A percentile compares a stretch with the other conserved stretches of the same genome.
These are phyloP conservation scores for Perdita meconis DNA, from an alignment of 2,888 invertebrate genomes.

Conservation along the genomic window DNA sequence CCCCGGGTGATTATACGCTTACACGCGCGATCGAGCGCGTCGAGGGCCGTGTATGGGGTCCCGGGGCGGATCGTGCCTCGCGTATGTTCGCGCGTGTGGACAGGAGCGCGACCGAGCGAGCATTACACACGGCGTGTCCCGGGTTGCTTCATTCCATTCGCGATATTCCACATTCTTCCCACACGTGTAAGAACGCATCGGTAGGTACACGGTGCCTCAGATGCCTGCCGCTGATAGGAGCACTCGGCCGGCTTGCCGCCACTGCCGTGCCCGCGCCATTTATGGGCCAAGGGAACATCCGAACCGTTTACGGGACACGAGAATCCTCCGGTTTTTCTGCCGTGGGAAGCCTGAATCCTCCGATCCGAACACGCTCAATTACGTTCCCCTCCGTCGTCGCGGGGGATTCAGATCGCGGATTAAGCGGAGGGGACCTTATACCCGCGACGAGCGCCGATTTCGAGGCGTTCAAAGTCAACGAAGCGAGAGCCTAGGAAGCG, in stretches of 20 bases:
- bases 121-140: conserved; percentile 69
- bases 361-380: conserved; percentile 11
- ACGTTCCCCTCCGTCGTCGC: no score
- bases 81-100: conserved; percentile 16
- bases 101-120: conserved; percentile 44
- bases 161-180: conserved; percentile 83
- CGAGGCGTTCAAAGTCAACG: not conserved
- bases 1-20: conserved; percentile 63
- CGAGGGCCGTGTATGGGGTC: conserved; percentile 51
- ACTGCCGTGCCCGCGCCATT: conserved; percentile 76
- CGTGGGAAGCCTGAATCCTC: conserved; percentile 55
- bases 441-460: no score
- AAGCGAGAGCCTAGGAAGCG: conserved; percentile 27
- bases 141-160: conserved; percentile 81
- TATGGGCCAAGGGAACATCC: conserved; percentile 79
- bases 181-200: conserved; percentile 81
- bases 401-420: no score
- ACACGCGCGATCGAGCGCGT: conserved; percentile 66
- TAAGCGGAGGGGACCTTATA: no score
- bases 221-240: conserved; percentile 79
- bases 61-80: not conserved
- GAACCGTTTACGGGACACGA: conserved; percentile 76
- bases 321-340: conserved; percentile 59
- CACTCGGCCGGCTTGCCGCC: conserved; percentile 58
- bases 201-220: conserved; percentile 76